Conservation (phyloP, 2,113 vertebrate species). For the Eptesicus fuscus region DNA sequence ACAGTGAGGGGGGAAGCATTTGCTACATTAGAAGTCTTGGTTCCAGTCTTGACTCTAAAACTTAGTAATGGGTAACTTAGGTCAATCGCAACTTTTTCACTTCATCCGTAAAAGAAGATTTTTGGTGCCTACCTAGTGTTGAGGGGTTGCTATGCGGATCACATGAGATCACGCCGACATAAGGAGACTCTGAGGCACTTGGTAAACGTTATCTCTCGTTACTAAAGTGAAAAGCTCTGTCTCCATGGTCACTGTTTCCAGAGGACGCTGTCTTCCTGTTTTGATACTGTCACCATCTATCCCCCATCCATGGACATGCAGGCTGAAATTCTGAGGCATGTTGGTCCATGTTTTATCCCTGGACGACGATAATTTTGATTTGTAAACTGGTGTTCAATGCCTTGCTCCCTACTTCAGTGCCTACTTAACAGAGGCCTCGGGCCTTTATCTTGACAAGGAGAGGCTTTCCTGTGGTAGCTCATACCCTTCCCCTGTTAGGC, state of each 20-base stretch:
- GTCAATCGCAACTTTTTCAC: neutral
- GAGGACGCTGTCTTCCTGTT: neutral
- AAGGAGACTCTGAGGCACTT: neutral
- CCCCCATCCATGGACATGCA: neutral
- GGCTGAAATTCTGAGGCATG: neutral
- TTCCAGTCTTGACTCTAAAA: neutral
- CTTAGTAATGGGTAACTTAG: neutral
- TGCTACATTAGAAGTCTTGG: neutral
- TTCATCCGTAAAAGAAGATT: neutral
- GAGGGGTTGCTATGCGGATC: neutral
- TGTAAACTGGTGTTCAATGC: neutral
- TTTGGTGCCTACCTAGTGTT: neutral
- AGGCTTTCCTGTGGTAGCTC: neutral
- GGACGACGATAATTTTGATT: neutral
- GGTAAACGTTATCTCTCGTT: neutral
- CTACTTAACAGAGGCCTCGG: neutral
- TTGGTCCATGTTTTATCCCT: neutral
- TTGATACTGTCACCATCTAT: neutral
- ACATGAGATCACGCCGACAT: neutral
- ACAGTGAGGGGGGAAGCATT: neutral
- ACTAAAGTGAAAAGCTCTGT: neutral
- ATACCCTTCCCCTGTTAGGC: neutral
- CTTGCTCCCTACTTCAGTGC: neutral
- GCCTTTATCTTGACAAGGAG: neutral
- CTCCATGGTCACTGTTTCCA: neutral